Base-by-base conservation (phyloP, 1,140 invertebrate species). In the Galleria mellonella region DNA sequence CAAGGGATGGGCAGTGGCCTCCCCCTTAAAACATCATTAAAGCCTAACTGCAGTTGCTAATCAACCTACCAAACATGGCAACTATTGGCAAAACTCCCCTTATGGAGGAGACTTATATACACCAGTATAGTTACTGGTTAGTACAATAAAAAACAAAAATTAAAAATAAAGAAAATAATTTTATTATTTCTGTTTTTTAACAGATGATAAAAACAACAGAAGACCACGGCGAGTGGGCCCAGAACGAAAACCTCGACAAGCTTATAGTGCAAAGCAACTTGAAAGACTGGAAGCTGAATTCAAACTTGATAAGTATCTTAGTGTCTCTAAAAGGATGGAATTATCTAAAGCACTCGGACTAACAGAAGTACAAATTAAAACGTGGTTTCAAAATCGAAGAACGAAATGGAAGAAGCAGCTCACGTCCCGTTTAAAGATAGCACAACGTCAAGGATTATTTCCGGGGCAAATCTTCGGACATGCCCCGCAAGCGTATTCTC, bases 351-450 rank as follows among this genome's bases (percentile, higher is more conserved):
- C 91, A 0, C 72, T 98, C 5, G 93, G 91, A 45, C 82, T 98
- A 8, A 98, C 96, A 0, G 97, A 98, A 87, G 96, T 97, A 1
- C 97, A 98, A 88, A 97, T 98, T 43, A 98, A 98, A 77, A 98
- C 97, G 0, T 98, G 97, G 97, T 98, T 97, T 70, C 96, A 98
- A 85, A 98, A 98, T 78, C 88, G 96, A 38, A 88, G 96, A 48
- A 98, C 96, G 0, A 98, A 98, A 69, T 98, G 96, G 96, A 98
- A 98, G 81, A 98, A 98, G 66, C 96, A 98, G 62, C 76, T 97
- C 54, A 96, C 96, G 0, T 95, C 95, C 0, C 83, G 94, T 1
- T 79, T 97, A 37, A 96, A 97, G 81, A 93, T 96, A 63, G 94
- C 94, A 0, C 94, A 96, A 55, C 81, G 94, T n/a, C 94, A 95